phyloP scores from a whole-genome alignment of 2,797 vertebrate genomes.

The Poecilia velifera region DNA sequence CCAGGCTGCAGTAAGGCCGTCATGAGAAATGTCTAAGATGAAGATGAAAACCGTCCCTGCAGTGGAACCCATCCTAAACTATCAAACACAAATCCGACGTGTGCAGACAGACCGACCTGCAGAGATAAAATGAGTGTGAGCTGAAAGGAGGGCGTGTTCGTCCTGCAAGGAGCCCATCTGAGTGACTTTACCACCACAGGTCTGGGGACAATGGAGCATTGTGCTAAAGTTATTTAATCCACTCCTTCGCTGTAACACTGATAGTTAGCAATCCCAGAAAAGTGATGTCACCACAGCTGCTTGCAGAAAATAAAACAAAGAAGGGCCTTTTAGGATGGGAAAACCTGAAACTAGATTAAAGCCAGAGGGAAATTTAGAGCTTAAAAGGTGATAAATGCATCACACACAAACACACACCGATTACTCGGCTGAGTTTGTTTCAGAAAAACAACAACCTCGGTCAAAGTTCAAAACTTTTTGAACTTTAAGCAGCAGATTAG shows the following conservation, averaged over 20 bases:
- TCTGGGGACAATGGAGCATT: slow-evolving; percentile 77
- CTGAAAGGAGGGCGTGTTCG: slow-evolving; percentile 45
- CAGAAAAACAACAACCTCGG: not conserved
- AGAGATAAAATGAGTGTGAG: slow-evolving; percentile 14
- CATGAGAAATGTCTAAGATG: too few relatives aligned
- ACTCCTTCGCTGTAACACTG: slow-evolving; percentile 57
- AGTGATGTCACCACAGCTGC: slow-evolving; percentile 81
- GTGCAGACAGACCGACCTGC: not conserved
- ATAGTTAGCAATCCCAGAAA: slow-evolving; percentile 78
- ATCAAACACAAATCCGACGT: slow-evolving; percentile 23
- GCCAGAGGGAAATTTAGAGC: slow-evolving; percentile 48
- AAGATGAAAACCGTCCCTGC: not conserved
- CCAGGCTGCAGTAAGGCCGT: too few relatives aligned
- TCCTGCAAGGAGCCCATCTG: slow-evolving; percentile 62
- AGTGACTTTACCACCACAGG: slow-evolving; percentile 69
- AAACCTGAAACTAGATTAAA: slow-evolving; percentile 68
- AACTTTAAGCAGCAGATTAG: not conserved
- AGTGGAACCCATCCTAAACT: not conserved
- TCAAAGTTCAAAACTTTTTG: not conserved
- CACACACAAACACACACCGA: slow-evolving; percentile 31
- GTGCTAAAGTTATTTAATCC: slow-evolving; percentile 79
- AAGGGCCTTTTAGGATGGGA: slow-evolving; percentile 61
- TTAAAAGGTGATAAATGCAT: slow-evolving; percentile 39
- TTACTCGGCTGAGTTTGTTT: not conserved
- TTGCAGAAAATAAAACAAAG: slow-evolving; percentile 74